Evolutionary conservation across 2,113 vertebrate genomes (phyloP), one percentile per base, ranked within the genome.

Genomic region (Carassius carassius): DNA sequence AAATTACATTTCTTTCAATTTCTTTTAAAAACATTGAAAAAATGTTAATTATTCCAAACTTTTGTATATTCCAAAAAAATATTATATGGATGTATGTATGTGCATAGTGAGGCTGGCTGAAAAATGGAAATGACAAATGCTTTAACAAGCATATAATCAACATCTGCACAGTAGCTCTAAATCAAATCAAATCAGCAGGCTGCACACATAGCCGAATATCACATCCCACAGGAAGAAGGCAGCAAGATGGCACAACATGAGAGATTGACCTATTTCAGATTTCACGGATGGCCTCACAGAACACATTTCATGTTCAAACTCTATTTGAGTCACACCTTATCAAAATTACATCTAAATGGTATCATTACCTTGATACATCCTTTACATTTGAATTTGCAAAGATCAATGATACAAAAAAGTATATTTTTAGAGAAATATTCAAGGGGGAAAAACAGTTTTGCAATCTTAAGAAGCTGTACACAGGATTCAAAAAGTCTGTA

Each of bases 211-310:
- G 51, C 29, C 21, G 76, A 60, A 60, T 72, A 69, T 47, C 35
- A 54, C 25, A 60, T 79, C 23, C 54, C 37, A 72, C 49, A 47
- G 65, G 74, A 80, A 65, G 56, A 83, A 37, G 35, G 13, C 49
- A 76, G 41, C 35, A 65, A 76, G 81, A 44, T 82, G 17, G 23
- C 63, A 58, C 49, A 29, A 29, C 75, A 7, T 56, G 29, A 84
- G 19, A 84, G 32, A 84, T 58, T 78, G 75, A 62, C 63, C 83
- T n/a, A 84, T 84, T 84, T 84, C 67, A 78, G 83, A 84, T 84
- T 84, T 84, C 75, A 84, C 25, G 63, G 75, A 70, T 70, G 75
- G 35, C 49, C 37, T 84, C 63, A 49, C 63, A 84, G 75, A 63
- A 84, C 47, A 84, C 74, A 70, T 78, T 56, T 78, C 83, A 78